These are phyloP conservation scores for Andrena trimmerana DNA, from an alignment of 2,888 invertebrate genomes.

Conservation along the genomic window DNA sequence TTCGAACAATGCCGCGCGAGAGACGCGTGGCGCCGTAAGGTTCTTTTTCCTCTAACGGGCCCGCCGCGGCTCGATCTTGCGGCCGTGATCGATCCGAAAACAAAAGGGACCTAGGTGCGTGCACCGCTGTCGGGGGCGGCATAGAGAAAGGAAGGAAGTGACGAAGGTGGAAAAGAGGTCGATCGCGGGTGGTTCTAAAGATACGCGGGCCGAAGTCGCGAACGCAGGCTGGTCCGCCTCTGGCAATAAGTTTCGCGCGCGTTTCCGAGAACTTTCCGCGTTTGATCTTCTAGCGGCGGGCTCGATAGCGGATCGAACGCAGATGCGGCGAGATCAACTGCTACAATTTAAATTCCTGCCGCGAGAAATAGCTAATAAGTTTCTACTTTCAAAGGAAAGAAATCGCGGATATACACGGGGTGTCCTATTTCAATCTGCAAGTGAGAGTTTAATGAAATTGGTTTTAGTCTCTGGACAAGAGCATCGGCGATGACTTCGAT, in stretches of 20 bases:
- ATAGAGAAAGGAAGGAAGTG: slow-evolving; percentile 33
- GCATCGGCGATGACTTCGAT: too few relatives aligned
- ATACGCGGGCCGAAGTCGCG: slow-evolving; percentile 64
- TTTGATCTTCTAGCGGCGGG: slow-evolving; percentile 10
- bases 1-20: slow-evolving; percentile 30
- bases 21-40: slow-evolving; percentile 31
- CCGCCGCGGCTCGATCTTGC: too few relatives aligned
- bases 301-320: not conserved
- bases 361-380: not conserved
- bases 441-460: not conserved
- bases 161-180: slow-evolving; percentile 61
- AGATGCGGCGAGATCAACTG: not conserved
- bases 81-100: not conserved
- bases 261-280: not conserved
- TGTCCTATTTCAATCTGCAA: not conserved
- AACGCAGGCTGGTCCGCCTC: slow-evolving; percentile 21
- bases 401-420: not conserved
- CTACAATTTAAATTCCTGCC: not conserved
- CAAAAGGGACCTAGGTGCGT: slow-evolving; percentile 4
- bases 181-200: slow-evolving; percentile 74
- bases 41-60: not conserved
- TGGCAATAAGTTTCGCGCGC: slow-evolving; percentile 14
- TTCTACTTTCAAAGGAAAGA: not conserved
- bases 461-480: too few relatives aligned
- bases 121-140: not conserved